Evolutionary conservation across 2,113 vertebrate genomes (phyloP), one percentile per base, ranked within the genome.

Genomic region (Raphicerus campestris): DNA sequence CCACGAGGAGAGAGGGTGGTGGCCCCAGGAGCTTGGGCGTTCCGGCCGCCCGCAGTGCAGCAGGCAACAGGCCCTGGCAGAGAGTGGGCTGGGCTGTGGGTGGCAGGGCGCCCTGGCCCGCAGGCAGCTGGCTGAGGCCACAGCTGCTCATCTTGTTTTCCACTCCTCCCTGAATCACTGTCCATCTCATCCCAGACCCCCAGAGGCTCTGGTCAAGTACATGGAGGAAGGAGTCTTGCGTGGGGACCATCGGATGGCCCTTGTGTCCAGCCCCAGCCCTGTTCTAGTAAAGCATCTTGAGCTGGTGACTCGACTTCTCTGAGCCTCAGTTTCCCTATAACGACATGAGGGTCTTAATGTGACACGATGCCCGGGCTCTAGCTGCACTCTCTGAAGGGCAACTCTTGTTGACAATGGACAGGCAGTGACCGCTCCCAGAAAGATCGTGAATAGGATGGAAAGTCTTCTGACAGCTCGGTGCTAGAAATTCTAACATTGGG

Each of bases 131-230:
- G 47, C 58, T 24, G 0, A 19, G 24, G 26, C 0, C 3, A 42
- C 78, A 61, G 89, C 90, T 87, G 77, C 45, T 77, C 56, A 6
- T 93, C 87, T 45, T 85, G 58, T 93, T 95, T 96, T 96, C 95
- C 17, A 39, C 77, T 94, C 56, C 42, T 93, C 84, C 61, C 53
- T 32, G 2, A 81, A 13, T 66, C 56, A 3, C 56, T 4, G 0
- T 35, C 89, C 89, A 93, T 89, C 81, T 84, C 80, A 22, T 24
- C 15, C 1, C 32, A 35, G 35, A 49, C 49, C 30, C 70, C 24
- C 5, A 3, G 0, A 35, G 66, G 39, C 60, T 51, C 47, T 28
- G 22, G 45, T 20, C 66, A 4, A 73, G 75, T 11, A 81, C 51
- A 13, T 10, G 45, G 89, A 30, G 60, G 30, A 1, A 0, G 17